phyloP scores from a whole-genome alignment of 2,888 invertebrate species.

The Molanna angustata region DNA sequence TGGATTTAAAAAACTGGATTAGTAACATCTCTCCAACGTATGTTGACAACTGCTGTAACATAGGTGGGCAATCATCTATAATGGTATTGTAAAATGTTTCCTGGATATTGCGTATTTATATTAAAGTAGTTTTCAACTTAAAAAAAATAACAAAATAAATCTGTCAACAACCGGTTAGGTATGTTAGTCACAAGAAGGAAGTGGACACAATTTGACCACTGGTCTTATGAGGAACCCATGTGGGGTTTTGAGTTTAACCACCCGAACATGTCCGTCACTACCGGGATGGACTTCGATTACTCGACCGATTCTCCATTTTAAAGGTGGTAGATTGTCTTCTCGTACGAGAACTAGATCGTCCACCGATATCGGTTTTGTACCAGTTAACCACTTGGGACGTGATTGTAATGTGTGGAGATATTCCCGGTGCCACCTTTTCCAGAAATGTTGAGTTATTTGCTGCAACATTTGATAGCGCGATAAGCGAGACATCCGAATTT shows the following conservation, averaged over 20 bases:
- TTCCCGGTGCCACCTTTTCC: conserved; percentile 35
- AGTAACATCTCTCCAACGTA: too few species aligned
- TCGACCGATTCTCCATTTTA: background rate
- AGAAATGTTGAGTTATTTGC: conserved; percentile 34
- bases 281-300: background rate
- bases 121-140: too few species aligned
- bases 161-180: too few species aligned
- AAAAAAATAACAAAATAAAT: too few species aligned
- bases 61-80: too few species aligned
- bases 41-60: too few species aligned
- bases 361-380: too few species aligned
- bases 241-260: background rate
- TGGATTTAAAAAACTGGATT: conserved; percentile 99
- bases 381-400: conserved; percentile 36
- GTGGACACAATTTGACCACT: background rate
- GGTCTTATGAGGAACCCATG: background rate
- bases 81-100: too few species aligned
- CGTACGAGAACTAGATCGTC: background rate
- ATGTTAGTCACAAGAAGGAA: too few species aligned
- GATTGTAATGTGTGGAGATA: conserved; percentile 36
- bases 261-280: background rate
- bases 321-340: conserved; percentile 1
- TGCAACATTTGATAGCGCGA: conserved; percentile 34
- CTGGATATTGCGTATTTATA: too few species aligned
- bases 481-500: conserved; percentile 30